Evolutionary conservation across 1,140 invertebrate species (phyloP).

Genomic region (Asbolus verrucosus): DNA sequence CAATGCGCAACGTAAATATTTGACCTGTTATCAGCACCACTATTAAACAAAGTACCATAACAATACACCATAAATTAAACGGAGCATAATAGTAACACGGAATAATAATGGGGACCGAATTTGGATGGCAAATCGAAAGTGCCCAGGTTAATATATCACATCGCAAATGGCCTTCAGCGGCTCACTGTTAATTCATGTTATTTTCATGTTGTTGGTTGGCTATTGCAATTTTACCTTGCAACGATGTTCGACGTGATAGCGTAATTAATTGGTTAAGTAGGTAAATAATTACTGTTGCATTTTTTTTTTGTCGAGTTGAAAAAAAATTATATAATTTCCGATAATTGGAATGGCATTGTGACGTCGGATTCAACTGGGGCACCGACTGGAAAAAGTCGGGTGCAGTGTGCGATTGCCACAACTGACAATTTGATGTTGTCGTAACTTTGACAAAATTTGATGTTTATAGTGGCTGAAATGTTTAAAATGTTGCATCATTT

Average conservation of each 20-base stretch:
- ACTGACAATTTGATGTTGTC: too few relatives aligned
- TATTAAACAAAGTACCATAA: constrained; percentile 7
- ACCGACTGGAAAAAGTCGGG: too few relatives aligned
- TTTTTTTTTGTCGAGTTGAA: too few relatives aligned
- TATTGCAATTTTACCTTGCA: constrained; percentile 34
- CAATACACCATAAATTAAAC: constrained; percentile 29
- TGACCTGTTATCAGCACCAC: constrained; percentile 17
- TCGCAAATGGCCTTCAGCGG: constrained; percentile 21
- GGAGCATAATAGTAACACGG: not conserved
- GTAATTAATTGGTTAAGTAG: constrained; percentile 31
- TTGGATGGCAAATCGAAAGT: constrained; percentile 19
- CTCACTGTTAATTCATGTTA: not conserved
- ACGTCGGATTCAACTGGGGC: too few relatives aligned
- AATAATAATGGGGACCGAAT: not conserved
- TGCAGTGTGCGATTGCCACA: too few relatives aligned
- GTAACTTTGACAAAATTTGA: too few relatives aligned
- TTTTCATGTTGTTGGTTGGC: constrained; percentile 19
- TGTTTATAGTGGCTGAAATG: too few relatives aligned
- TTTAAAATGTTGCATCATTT: too few relatives aligned
- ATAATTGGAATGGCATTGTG: too few relatives aligned
- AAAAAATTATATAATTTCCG: too few relatives aligned
- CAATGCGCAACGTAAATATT: constrained; percentile 9
- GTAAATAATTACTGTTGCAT: constrained; percentile 16
- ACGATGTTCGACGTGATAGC: constrained; percentile 26
- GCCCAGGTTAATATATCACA: not conserved